These are phyloP conservation scores for Rhaphigaster nebulosa DNA, from an alignment of 2,888 invertebrate species.

Conservation along the genomic window DNA sequence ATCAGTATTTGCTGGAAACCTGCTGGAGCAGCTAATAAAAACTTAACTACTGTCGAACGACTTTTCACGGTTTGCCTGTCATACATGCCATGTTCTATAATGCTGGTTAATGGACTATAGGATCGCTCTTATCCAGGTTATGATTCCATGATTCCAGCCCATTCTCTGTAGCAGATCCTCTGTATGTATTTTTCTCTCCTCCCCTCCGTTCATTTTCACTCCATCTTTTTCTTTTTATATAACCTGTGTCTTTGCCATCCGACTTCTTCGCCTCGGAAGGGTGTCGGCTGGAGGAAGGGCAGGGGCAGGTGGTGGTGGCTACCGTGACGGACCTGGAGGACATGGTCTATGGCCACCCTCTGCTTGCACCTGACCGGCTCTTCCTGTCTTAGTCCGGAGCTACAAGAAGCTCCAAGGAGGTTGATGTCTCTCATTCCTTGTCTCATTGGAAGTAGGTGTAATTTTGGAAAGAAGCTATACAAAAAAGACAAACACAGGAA, in stretches of 20 bases:
- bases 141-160: neutral
- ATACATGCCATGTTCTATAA: neutral
- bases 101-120: neutral
- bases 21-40: neutral
- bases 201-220: neutral
- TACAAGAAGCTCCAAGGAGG: neutral
- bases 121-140: neutral
- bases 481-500: neutral
- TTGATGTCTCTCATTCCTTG: neutral
- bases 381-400: constrained; percentile 47
- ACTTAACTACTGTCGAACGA: neutral
- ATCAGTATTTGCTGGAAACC: neutral
- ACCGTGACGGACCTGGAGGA: constrained; percentile 58
- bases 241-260: neutral
- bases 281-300: constrained; percentile 9
- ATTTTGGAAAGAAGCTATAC: neutral
- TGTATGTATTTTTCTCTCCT: too few species aligned
- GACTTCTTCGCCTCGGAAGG: neutral
- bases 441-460: neutral
- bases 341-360: constrained; percentile 62
- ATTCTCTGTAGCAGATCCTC: too few species aligned
- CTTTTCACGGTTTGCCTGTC: neutral
- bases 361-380: constrained; percentile 60
- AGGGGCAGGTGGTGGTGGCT: constrained; percentile 52
- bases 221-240: neutral